These are phyloP conservation scores for Eutrigla gurnardus DNA, from an alignment of 2,797 vertebrate genomes.

Conservation along the genomic window DNA sequence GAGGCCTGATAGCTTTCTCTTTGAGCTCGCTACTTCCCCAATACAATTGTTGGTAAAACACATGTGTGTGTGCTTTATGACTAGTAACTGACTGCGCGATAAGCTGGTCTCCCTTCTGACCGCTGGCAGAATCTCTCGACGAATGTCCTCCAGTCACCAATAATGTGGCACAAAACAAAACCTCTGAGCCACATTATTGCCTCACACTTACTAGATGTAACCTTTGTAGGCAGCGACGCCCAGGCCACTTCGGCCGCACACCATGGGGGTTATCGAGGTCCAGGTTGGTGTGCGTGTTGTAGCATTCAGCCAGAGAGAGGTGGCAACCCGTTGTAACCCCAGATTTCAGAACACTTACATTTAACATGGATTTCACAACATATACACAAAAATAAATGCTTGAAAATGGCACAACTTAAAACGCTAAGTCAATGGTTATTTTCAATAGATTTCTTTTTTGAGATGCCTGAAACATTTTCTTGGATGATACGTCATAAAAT, in stretches of 20 bases:
- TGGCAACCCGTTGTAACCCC: slow-evolving; percentile 83
- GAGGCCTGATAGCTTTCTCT: too few relatives aligned
- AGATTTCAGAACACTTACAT: not conserved
- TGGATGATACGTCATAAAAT: too few relatives aligned
- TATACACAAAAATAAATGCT: not conserved
- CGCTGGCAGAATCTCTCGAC: too few relatives aligned
- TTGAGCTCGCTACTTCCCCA: too few relatives aligned
- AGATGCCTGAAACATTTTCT: too few relatives aligned
- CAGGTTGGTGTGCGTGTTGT: slow-evolving; percentile 85
- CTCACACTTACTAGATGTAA: slow-evolving; percentile 54
- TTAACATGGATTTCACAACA: not conserved
- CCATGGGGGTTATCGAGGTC: slow-evolving; percentile 83
- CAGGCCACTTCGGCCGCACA: slow-evolving; percentile 76
- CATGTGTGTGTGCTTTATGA: too few relatives aligned
- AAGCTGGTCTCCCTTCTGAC: too few relatives aligned
- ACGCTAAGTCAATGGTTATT: too few relatives aligned
- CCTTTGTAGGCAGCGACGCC: slow-evolving; percentile 47
- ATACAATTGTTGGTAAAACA: too few relatives aligned
- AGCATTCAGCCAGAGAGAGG: slow-evolving; percentile 83
- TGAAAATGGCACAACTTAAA: not conserved
- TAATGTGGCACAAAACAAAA: not conserved
- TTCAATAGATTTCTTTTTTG: too few relatives aligned
- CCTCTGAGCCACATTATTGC: too few relatives aligned
- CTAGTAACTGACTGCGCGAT: too few relatives aligned
- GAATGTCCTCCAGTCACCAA: not conserved